Percentiles rank a stretch among this genome's conserved stretches.
Evolutionary conservation across 2,113 vertebrate species (phyloP).

Genomic region (Apteryx owenii): DNA sequence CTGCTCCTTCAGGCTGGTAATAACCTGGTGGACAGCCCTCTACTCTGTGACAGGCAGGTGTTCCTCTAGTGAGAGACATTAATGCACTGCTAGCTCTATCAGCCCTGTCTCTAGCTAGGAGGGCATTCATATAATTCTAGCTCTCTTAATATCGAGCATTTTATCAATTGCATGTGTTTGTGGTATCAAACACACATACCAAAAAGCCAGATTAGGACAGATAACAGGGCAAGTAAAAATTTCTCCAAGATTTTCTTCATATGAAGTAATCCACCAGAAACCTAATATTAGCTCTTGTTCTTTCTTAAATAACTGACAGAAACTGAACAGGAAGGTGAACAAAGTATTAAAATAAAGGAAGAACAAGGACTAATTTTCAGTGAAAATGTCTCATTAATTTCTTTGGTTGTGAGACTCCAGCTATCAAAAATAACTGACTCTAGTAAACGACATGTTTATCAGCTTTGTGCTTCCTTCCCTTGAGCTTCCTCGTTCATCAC

Average conservation of each 20-base stretch:
- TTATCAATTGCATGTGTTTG: neutral
- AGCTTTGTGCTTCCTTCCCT: neutral
- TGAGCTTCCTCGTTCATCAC: neutral
- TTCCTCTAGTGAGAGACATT: neutral
- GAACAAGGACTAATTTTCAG: neutral
- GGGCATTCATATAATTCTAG: fast-evolving
- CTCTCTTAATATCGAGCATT: fast-evolving
- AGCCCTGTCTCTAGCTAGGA: neutral
- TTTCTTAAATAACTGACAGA: neutral
- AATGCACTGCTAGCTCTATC: neutral
- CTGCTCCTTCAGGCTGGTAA: neutral
- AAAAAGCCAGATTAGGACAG: neutral
- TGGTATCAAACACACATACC: neutral
- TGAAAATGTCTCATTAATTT: neutral
- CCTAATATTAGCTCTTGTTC: neutral
- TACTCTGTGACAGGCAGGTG: neutral
- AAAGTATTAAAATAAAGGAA: neutral
- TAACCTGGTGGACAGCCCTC: neutral
- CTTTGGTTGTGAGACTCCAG: neutral
- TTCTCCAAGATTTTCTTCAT: neutral
- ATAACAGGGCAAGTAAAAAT: neutral
- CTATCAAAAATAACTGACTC: neutral
- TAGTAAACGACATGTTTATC: neutral
- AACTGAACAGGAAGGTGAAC: neutral
- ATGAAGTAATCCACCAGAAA: neutral